These are phyloP conservation scores for Malacoraja senta DNA, from an alignment of 2,797 vertebrate species.

Conservation along the genomic window DNA sequence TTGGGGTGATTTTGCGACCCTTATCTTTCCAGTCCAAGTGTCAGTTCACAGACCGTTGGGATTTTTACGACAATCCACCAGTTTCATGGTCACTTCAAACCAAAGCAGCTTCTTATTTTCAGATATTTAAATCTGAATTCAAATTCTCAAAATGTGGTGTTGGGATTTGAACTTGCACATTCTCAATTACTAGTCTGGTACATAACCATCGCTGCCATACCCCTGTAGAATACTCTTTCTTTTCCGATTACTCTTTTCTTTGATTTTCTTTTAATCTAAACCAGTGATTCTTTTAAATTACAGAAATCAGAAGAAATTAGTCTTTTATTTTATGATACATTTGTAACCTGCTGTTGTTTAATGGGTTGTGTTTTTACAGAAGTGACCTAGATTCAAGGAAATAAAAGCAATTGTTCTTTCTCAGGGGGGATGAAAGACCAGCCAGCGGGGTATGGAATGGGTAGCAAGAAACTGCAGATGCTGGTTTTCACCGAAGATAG, in stretches of 20 bases:
- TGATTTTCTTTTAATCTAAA: constrained; percentile 20
- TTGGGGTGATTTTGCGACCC: too few species aligned
- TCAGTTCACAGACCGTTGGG: not conserved
- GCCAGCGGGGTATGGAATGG: not conserved
- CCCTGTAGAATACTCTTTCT: not conserved
- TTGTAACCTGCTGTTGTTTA: constrained; percentile 3
- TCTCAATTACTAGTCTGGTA: not conserved
- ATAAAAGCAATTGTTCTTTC: not conserved
- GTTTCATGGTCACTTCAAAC: not conserved
- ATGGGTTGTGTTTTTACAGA: not conserved
- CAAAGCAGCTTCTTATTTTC: not conserved
- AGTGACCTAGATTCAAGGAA: constrained; percentile 13
- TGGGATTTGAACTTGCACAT: not conserved
- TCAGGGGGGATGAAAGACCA: too few species aligned
- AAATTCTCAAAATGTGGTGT: not conserved
- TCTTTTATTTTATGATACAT: not conserved
- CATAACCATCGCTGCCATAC: not conserved
- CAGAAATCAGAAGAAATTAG: constrained; percentile 3
- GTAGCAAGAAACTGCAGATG: too few species aligned
- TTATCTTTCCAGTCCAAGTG: too few species aligned
- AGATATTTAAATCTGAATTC: not conserved
- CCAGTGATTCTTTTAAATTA: not conserved
- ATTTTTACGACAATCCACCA: not conserved
- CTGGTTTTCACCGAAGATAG: too few species aligned
- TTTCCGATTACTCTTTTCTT: constrained; percentile 25